Conservation (phyloP, 2,797 vertebrate genomes). For the Bufotes viridis region DNA sequence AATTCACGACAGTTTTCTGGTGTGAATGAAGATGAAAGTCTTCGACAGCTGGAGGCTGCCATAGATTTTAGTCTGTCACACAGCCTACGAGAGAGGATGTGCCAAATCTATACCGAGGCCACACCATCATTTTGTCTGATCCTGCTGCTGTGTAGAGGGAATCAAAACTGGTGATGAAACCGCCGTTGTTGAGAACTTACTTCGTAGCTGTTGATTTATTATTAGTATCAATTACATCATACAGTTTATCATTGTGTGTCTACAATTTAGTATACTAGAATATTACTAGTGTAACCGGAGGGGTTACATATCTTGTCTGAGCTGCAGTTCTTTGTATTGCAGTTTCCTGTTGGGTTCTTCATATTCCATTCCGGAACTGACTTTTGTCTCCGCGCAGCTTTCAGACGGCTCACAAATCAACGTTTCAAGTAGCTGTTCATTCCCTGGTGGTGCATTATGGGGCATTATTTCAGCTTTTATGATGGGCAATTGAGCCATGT, state of each 20-base stretch:
- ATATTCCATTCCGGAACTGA: conserved; percentile 4
- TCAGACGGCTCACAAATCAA: not conserved
- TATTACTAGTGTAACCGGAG: not conserved
- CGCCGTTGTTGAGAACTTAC: too few relatives aligned
- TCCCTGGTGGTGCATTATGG: conserved; percentile 13
- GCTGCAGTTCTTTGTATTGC: not conserved
- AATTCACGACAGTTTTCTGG: too few relatives aligned
- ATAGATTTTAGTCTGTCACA: too few relatives aligned
- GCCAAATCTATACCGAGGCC: too few relatives aligned
- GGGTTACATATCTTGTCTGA: not conserved
- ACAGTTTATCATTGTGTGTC: not conserved
- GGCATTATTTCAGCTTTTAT: conserved; percentile 33
- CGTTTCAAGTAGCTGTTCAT: not conserved
- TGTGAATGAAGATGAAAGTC: too few relatives aligned
- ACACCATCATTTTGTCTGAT: too few relatives aligned
- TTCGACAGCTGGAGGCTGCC: too few relatives aligned
- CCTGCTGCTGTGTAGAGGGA: too few relatives aligned
- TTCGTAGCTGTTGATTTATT: too few relatives aligned
- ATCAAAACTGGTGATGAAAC: too few relatives aligned
- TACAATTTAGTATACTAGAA: not conserved
- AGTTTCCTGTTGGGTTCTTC: not conserved
- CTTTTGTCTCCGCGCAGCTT: conserved; percentile 20
- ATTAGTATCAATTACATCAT: too few relatives aligned
- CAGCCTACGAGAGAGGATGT: too few relatives aligned
- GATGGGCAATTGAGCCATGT: conserved; percentile 27